These are phyloP conservation scores for Macrosteles quadrilineatus DNA, from an alignment of 1,140 invertebrate genomes.

Conservation along the genomic window DNA sequence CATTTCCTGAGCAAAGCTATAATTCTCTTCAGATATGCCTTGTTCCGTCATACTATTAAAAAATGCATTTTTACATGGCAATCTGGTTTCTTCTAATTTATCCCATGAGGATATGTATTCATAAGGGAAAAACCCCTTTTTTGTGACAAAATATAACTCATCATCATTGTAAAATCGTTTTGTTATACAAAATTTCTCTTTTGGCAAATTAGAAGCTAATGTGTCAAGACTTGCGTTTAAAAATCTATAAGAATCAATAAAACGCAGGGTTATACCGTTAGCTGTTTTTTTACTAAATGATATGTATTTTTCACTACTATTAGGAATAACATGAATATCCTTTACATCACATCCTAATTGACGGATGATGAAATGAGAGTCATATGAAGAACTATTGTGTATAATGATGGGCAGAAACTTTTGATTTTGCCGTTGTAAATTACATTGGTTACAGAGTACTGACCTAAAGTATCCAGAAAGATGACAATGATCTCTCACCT, in stretches of 20 bases:
- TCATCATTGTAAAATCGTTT: conserved; percentile 26
- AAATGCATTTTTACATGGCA: conserved; percentile 45
- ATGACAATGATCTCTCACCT: conserved; percentile 23
- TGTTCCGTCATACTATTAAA: conserved; percentile 45
- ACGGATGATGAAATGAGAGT: conserved; percentile 25
- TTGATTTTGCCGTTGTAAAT: conserved; percentile 23
- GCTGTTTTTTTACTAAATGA: conserved; percentile 26
- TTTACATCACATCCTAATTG: conserved; percentile 20
- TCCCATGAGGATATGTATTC: conserved; percentile 44
- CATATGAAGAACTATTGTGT: conserved; percentile 27
- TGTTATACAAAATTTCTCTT: conserved; percentile 1
- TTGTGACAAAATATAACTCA: conserved; percentile 36
- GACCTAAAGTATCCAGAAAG: conserved; percentile 11
- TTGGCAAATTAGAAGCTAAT: conserved; percentile 24
- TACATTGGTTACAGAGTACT: conserved; percentile 16
- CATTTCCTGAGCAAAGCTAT: conserved; percentile 50
- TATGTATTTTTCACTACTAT: conserved; percentile 30
- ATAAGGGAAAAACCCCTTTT: conserved; percentile 46
- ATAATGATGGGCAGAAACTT: conserved; percentile 20
- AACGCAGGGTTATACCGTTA: conserved; percentile 9
- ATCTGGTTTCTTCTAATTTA: conserved; percentile 44
- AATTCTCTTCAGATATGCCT: conserved; percentile 46
- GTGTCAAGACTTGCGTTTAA: not conserved
- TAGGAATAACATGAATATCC: conserved; percentile 21
- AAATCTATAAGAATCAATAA: conserved; percentile 30